phyloP scores from a whole-genome alignment of 2,797 vertebrate genomes.

The Pyrrhura leucotis region DNA sequence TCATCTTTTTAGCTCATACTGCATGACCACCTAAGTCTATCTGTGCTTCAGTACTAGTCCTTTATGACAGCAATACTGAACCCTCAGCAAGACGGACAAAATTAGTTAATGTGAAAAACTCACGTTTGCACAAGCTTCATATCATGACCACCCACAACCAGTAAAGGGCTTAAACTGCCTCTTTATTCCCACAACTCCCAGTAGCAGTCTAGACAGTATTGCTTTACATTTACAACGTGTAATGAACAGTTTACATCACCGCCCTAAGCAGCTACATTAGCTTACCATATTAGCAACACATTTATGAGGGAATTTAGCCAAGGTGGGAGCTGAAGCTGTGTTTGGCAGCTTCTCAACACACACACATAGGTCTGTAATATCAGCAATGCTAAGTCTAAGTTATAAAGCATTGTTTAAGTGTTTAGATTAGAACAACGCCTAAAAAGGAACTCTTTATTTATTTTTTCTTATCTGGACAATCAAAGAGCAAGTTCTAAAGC shows the following conservation, averaged over 20 bases:
- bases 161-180: background rate
- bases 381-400: background rate
- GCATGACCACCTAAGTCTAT: background rate
- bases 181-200: background rate
- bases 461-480: background rate
- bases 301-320: background rate
- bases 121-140: background rate
- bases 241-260: background rate
- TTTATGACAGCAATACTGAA: background rate
- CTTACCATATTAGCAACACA: background rate
- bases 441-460: background rate
- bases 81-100: background rate
- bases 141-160: background rate
- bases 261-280: background rate
- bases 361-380: background rate
- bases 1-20: background rate
- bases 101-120: background rate
- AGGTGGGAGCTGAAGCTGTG: background rate
- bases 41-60: background rate
- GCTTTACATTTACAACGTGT: background rate
- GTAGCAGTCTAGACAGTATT: background rate
- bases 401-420: background rate
- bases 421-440: background rate
- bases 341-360: background rate
- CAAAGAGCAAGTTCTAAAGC: background rate